phyloP scores from a whole-genome alignment of 2,888 invertebrate species.

The Biston stratarius region DNA sequence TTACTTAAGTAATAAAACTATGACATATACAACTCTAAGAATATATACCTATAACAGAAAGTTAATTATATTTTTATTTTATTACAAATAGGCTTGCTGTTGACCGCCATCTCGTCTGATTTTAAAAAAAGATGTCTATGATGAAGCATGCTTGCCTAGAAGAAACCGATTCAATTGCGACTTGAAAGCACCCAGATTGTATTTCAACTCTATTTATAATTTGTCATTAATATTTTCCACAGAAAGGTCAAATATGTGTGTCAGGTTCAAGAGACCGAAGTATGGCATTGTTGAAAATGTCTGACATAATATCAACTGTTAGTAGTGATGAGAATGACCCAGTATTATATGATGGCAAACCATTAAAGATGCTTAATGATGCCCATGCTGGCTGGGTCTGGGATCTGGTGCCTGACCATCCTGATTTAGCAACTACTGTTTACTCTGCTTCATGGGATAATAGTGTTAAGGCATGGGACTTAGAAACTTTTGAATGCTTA shows the following conservation, averaged over 20 bases:
- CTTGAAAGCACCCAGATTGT: too few species aligned
- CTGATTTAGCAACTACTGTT: constrained; percentile 72
- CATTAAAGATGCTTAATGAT: constrained; percentile 55
- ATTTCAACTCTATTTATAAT: background rate
- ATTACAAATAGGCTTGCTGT: too few species aligned
- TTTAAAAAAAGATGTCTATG: too few species aligned
- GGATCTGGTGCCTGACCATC: constrained; percentile 82
- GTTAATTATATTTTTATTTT: too few species aligned
- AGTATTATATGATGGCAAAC: constrained; percentile 11
- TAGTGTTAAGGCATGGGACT: constrained; percentile 86
- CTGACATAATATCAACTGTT: constrained; percentile 51
- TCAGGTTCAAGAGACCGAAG: constrained; percentile 87
- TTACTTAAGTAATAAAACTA: too few species aligned
- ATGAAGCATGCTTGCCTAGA: too few species aligned
- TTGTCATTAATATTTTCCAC: constrained; percentile 35
- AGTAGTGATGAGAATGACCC: background rate
- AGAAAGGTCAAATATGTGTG: constrained; percentile 82
- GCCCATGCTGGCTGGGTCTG: constrained; percentile 89
- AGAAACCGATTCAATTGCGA: too few species aligned
- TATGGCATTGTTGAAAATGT: constrained; percentile 83
- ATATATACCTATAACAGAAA: too few species aligned
- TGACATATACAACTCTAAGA: too few species aligned
- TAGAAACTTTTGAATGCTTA: constrained; percentile 72
- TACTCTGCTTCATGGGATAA: constrained; percentile 88
- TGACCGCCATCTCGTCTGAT: too few species aligned